These are phyloP conservation scores for Tenualosa ilisha DNA, from an alignment of 2,797 vertebrate genomes.

Conservation along the genomic window DNA sequence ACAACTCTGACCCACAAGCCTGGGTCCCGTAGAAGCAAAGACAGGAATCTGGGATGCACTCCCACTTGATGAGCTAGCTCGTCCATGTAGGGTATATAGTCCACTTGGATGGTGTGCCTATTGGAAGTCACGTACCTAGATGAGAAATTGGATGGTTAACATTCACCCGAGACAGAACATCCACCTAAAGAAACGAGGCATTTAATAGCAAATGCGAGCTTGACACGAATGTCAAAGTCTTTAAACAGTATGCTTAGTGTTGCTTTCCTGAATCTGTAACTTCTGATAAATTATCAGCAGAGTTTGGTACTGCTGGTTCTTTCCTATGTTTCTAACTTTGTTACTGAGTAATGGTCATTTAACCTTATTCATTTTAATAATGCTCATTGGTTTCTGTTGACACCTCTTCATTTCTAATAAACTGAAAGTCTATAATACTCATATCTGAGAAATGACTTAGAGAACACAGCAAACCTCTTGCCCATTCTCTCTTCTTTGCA, in stretches of 20 bases:
- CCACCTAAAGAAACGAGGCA: no score
- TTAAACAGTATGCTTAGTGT: no score
- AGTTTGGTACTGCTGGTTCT: not conserved
- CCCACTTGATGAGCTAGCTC: conserved; percentile 78
- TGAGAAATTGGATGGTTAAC: not conserved
- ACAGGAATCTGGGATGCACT: conserved; percentile 69
- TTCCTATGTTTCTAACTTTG: not conserved
- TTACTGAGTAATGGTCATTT: not conserved
- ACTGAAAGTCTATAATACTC: not conserved
- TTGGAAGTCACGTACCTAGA: conserved; percentile 81
- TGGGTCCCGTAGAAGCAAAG: conserved; percentile 80
- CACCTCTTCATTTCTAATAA: not conserved
- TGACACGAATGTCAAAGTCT: no score
- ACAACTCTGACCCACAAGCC: conserved; percentile 70
- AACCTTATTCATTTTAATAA: not conserved
- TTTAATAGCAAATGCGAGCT: no score
- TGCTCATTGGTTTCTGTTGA: not conserved
- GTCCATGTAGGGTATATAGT: conserved; percentile 84
- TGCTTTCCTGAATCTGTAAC: not conserved
- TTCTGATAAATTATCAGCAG: not conserved
- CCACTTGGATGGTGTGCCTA: conserved; percentile 87
- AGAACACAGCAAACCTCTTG: conserved; percentile 57
- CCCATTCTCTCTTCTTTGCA: conserved; percentile 65
- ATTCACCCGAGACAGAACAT: no score
- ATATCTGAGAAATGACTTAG: no score